Evolutionary conservation across 2,797 vertebrate genomes (phyloP).

Genomic region (Sphenodon punctatus): DNA sequence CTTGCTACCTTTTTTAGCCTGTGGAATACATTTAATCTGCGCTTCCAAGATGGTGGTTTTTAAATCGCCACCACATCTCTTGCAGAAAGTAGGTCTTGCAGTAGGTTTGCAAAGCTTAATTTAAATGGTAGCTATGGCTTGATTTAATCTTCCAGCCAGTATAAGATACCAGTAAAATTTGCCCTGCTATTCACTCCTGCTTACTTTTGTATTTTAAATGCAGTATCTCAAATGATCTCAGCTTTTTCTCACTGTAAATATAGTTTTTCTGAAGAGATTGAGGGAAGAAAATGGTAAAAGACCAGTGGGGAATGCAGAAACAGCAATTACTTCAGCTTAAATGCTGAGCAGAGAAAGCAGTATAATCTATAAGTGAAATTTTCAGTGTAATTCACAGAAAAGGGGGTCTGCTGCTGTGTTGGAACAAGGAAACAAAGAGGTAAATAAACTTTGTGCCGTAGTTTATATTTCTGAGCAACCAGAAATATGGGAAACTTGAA

Average conservation of each 20-base stretch:
- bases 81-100: no score
- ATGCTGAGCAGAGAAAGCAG: slow-evolving; percentile 6
- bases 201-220: neutral
- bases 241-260: slow-evolving; percentile 8
- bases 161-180: neutral
- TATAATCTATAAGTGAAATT: slow-evolving; percentile 13
- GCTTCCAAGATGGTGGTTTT: no score
- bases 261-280: slow-evolving; percentile 17
- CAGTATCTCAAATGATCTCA: slow-evolving; percentile 23
- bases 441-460: slow-evolving; percentile 40
- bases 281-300: slow-evolving; percentile 12
- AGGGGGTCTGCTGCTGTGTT: slow-evolving; percentile 15
- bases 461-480: slow-evolving; percentile 31
- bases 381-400: slow-evolving; percentile 27
- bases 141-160: neutral
- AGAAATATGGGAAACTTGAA: slow-evolving; percentile 31
- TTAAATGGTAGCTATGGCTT: neutral
- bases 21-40: no score
- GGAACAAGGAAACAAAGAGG: neutral
- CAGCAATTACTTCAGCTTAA: slow-evolving; percentile 11
- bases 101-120: neutral
- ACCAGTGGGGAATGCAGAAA: neutral
- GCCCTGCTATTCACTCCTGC: neutral
- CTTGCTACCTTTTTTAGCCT: no score
- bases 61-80: no score